Evolutionary conservation across 2,888 invertebrate genomes (phyloP).

Genomic region (Eupithecia insigniata): DNA sequence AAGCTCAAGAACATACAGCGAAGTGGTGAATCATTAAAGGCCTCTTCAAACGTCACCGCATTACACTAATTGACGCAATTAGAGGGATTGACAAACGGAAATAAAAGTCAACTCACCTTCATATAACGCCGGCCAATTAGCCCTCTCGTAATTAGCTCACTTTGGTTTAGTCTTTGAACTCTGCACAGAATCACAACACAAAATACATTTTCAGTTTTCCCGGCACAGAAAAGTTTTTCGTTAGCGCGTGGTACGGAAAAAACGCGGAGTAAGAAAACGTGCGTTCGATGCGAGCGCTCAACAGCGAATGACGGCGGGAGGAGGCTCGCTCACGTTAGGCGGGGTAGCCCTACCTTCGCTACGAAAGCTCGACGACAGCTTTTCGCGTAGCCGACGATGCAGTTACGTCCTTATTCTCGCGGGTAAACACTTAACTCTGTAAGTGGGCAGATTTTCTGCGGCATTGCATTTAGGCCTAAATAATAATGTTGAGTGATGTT

Average conservation of each 20-base stretch:
- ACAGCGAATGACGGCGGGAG: slow-evolving; percentile 72
- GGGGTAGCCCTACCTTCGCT: slow-evolving; percentile 76
- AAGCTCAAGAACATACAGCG: slow-evolving; percentile 52
- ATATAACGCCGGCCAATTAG: slow-evolving; percentile 84
- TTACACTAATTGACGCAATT: slow-evolving; percentile 84
- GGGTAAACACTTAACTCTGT: slow-evolving; percentile 71
- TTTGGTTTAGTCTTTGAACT: slow-evolving; percentile 64
- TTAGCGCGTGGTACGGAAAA: slow-evolving; percentile 63
- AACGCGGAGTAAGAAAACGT: slow-evolving; percentile 56
- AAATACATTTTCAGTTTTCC: slow-evolving; percentile 63
- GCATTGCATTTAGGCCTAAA: slow-evolving; percentile 81
- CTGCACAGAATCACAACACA: slow-evolving; percentile 73
- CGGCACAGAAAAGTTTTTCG: slow-evolving; percentile 81
- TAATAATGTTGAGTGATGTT: slow-evolving; percentile 58
- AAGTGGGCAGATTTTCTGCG: slow-evolving; percentile 82
- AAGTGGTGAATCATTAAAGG: slow-evolving; percentile 76
- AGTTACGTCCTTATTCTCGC: slow-evolving; percentile 61
- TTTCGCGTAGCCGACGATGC: slow-evolving; percentile 63
- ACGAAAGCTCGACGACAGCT: slow-evolving; percentile 73
- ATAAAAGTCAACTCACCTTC: slow-evolving; percentile 84
- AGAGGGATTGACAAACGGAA: slow-evolving; percentile 84
- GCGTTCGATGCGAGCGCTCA: slow-evolving; percentile 60
- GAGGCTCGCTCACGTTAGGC: slow-evolving; percentile 55
- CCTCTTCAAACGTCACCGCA: slow-evolving; percentile 82
- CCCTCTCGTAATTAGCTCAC: slow-evolving; percentile 80